A percentile compares a stretch with the other conserved stretches of the same genome.
These are phyloP conservation scores for Calonectris borealis DNA, from an alignment of 2,113 vertebrate species.

Conservation along the genomic window DNA sequence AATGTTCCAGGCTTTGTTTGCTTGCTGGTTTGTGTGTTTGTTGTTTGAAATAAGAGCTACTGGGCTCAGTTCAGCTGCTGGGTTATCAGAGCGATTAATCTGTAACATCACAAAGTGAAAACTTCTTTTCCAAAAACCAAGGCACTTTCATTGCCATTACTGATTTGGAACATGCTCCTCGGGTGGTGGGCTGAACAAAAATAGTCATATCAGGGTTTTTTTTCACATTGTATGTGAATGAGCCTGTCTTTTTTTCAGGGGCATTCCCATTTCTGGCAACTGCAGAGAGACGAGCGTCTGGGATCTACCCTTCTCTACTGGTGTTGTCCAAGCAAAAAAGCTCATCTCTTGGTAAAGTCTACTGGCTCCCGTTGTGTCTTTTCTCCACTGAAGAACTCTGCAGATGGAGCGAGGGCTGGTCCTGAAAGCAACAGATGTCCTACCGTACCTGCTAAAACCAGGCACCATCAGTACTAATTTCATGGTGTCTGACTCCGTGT, in stretches of 20 bases:
- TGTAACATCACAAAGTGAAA: not conserved
- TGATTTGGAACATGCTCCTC: not conserved
- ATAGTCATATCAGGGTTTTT: not conserved
- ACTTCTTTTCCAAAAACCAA: not conserved
- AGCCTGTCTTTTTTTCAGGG: not conserved
- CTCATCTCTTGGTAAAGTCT: not conserved
- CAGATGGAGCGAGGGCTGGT: not conserved
- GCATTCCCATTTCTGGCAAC: not conserved
- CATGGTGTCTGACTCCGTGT: not conserved
- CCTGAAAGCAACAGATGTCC: conserved; percentile 1
- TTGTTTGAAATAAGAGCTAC: conserved; percentile 10
- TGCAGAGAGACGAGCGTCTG: not conserved
- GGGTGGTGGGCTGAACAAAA: not conserved
- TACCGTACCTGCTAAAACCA: not conserved
- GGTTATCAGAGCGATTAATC: not conserved
- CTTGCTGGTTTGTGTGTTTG: not conserved
- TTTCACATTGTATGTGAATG: not conserved
- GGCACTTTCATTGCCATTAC: not conserved
- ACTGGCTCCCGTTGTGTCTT: not conserved
- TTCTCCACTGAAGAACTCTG: not conserved
- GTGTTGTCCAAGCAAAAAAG: not conserved
- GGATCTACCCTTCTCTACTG: not conserved
- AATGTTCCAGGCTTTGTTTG: conserved; percentile 12
- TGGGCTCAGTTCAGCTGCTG: not conserved
- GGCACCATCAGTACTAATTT: not conserved